A percentile compares a stretch with the other conserved stretches of the same genome.
Conservation (phyloP, 2,797 vertebrate genomes). For the Clarias fuscus region DNA sequence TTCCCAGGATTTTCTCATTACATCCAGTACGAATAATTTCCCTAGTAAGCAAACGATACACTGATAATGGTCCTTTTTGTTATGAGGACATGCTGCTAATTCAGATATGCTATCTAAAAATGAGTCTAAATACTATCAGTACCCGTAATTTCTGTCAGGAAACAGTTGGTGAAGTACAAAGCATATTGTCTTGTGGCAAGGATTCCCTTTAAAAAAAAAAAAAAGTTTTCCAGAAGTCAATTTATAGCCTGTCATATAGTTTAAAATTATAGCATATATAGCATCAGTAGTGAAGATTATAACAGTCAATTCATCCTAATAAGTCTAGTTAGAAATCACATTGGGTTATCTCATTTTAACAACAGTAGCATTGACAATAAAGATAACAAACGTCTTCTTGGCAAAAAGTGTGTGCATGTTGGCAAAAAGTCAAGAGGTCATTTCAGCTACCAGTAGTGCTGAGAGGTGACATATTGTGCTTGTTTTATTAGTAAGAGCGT, state of each 20-base stretch:
- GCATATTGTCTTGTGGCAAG: too few species aligned
- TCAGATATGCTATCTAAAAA: background rate
- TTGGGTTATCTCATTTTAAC: background rate
- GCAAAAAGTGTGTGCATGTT: background rate
- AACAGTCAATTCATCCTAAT: background rate
- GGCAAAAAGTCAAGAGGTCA: background rate
- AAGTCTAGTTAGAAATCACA: background rate
- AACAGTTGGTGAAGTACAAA: background rate
- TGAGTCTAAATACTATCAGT: background rate
- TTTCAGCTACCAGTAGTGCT: background rate
- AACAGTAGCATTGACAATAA: background rate
- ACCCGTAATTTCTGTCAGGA: background rate
- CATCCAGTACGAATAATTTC: constrained; percentile 15
- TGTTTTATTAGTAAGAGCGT: background rate
- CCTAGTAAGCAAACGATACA: constrained; percentile 10
- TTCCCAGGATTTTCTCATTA: background rate
- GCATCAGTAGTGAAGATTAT: background rate
- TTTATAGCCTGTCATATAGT: background rate
- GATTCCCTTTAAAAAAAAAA: too few species aligned
- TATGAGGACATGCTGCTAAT: background rate
- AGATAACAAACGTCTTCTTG: background rate
- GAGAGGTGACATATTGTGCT: background rate
- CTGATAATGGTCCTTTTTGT: background rate
- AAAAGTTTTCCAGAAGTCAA: background rate
- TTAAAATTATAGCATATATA: background rate